Percentiles rank a stretch among this genome's conserved stretches.
Evolutionary conservation across 64 coral and sea anemone species (phyloP).

Genomic region (Astreopora myriophthalma): DNA sequence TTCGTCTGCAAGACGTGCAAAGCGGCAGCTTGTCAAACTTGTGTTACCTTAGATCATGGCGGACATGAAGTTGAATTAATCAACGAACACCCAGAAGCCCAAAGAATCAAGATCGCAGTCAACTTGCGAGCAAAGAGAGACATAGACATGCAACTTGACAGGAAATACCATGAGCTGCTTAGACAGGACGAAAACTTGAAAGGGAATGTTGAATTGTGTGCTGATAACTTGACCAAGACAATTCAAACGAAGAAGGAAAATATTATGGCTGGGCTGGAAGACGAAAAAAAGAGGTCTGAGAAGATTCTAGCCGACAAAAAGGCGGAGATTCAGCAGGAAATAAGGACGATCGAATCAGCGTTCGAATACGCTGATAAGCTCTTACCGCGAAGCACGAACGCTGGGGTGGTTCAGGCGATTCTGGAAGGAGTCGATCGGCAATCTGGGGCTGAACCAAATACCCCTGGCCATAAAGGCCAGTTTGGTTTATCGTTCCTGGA

Average conservation of each 20-base stretch:
- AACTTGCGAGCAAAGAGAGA: neutral
- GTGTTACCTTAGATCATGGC: neutral
- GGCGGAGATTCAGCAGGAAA: neutral
- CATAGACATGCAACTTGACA: too few species aligned
- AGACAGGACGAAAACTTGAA: neutral
- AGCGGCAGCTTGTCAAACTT: neutral
- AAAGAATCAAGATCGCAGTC: neutral
- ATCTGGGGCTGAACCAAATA: too few species aligned
- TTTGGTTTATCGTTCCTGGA: neutral
- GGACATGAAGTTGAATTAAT: too few species aligned
- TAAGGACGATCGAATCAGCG: neutral
- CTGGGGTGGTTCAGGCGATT: neutral
- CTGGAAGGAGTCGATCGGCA: neutral
- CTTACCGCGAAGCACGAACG: neutral
- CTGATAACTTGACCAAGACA: neutral
- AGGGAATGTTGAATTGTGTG: neutral
- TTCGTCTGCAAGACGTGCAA: neutral
- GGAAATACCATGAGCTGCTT: too few species aligned
- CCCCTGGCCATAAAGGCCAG: neutral
- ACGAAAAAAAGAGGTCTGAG: neutral
- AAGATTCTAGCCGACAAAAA: neutral
- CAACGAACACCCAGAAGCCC: neutral
- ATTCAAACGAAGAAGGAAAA: neutral
- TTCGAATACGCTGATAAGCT: neutral
- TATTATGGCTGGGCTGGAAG: neutral